A percentile compares a stretch with the other conserved stretches of the same genome.
These are phyloP conservation scores for Anseranas semipalmata DNA, from an alignment of 2,113 vertebrate species.

Conservation along the genomic window DNA sequence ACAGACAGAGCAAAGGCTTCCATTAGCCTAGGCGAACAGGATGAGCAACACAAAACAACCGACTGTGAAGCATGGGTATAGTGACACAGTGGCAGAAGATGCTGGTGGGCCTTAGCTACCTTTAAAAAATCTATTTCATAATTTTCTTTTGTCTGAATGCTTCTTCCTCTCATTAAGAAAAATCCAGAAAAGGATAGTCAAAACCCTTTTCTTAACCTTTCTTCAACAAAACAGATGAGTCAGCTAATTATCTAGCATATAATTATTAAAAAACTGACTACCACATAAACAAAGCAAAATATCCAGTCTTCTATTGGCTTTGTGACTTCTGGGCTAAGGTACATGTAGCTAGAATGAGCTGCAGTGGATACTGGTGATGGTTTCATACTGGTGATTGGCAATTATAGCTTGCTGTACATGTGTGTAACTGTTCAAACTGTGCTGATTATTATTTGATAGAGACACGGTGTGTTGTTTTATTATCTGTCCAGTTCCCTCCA, in stretches of 20 bases:
- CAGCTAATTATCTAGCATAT: not conserved
- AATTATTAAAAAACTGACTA: not conserved
- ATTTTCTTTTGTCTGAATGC: not conserved
- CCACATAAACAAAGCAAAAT: not conserved
- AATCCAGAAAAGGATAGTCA: not conserved
- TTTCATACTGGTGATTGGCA: not conserved
- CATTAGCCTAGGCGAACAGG: not conserved
- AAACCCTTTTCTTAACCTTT: not conserved
- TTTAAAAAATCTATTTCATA: not conserved
- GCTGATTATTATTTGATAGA: not conserved
- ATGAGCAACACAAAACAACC: not conserved
- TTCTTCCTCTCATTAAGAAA: not conserved
- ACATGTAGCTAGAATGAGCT: not conserved
- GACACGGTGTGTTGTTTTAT: not conserved
- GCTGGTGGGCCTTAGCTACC: not conserved
- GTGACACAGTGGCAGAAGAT: not conserved
- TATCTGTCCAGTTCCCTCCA: not conserved
- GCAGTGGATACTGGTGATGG: not conserved
- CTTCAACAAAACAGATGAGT: not conserved
- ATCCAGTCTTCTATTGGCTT: not conserved
- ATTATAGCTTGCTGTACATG: not conserved
- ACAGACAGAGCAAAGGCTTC: conserved; percentile 46
- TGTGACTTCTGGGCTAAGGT: not conserved
- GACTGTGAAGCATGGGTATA: not conserved
- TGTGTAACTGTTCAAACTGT: not conserved